Conservation (phyloP, 2,888 invertebrate genomes). For the Papilio protenor region DNA sequence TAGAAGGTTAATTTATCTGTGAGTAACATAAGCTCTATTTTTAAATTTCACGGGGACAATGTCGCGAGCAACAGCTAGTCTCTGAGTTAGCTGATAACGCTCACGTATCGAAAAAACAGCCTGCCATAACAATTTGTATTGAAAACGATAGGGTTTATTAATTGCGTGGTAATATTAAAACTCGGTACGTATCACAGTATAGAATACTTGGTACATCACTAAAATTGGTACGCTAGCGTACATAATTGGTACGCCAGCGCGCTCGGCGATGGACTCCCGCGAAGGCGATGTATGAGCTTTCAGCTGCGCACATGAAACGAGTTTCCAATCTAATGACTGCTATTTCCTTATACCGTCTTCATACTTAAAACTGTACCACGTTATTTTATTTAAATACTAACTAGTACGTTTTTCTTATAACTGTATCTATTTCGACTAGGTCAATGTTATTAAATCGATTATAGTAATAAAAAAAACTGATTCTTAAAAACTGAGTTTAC, state of each 20-base stretch:
- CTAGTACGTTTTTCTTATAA: neutral
- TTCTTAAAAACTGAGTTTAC: no score
- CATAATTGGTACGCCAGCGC: neutral
- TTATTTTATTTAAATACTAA: neutral
- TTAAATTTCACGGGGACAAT: no score
- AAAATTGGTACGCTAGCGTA: neutral
- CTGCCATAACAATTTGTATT: no score
- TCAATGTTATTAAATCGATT: no score
- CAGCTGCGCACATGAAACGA: slow-evolving; percentile 26
- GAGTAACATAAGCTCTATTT: no score
- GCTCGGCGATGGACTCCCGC: slow-evolving; percentile 27
- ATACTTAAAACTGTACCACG: slow-evolving; percentile 15
- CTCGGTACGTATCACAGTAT: neutral
- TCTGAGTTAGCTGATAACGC: no score
- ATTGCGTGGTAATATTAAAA: neutral
- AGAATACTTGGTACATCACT: neutral
- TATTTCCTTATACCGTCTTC: slow-evolving; percentile 28
- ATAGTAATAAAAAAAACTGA: no score
- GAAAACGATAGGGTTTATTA: no score
- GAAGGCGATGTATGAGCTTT: slow-evolving; percentile 35
- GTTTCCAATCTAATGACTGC: slow-evolving; percentile 27
- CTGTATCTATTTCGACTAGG: no score
- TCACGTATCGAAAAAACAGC: no score
- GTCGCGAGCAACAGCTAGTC: no score
- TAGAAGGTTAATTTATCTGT: no score